Conservation (phyloP, 1,140 invertebrate genomes). For the Metaphire vulgaris region DNA sequence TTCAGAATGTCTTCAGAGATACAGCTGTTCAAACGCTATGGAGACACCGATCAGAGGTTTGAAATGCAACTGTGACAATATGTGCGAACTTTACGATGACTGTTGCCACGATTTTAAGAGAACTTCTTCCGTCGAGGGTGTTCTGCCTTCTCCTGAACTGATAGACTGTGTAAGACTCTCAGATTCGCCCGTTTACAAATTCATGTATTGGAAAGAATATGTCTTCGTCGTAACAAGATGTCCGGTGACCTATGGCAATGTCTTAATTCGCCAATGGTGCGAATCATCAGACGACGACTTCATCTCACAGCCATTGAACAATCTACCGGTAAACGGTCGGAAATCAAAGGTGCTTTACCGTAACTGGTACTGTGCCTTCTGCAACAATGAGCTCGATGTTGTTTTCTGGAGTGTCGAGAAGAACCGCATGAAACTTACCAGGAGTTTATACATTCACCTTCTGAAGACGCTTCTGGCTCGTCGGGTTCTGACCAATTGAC, state of each 20-base stretch:
- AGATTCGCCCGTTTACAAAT: not conserved
- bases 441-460: no score
- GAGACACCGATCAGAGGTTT: no score
- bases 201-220: no score
- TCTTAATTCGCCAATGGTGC: constrained; percentile 12
- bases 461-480: no score
- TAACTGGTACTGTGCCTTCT: constrained; percentile 35
- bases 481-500: no score
- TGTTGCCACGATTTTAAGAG: constrained; percentile 18
- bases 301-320: constrained; percentile 24
- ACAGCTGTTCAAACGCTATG: no score
- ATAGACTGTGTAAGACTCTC: not conserved
- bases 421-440: no score
- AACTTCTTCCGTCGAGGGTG: not conserved
- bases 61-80: constrained; percentile 26
- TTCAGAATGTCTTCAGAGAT: no score
- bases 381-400: constrained; percentile 22
- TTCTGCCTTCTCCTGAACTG: not conserved
- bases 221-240: constrained; percentile 23
- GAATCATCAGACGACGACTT: no score
- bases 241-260: constrained; percentile 13
- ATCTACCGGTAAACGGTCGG: constrained; percentile 31
- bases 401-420: not conserved
- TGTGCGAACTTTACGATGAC: constrained; percentile 20
- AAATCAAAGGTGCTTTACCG: constrained; percentile 28